Evolutionary conservation across 2,113 vertebrate genomes (phyloP).

Genomic region (Illadopsis cleaveri): DNA sequence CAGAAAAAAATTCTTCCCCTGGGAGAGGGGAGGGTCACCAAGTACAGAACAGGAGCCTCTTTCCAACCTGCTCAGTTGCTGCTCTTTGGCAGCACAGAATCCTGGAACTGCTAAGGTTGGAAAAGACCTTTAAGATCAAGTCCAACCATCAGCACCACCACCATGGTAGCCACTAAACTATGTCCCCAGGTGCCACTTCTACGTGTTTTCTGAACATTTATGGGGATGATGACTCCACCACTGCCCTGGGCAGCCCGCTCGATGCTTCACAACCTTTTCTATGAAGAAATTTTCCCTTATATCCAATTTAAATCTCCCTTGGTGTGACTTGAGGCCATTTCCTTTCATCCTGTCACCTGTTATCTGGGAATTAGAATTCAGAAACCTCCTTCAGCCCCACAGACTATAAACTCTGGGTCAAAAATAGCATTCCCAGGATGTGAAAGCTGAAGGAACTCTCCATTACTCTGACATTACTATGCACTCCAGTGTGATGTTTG

Average conservation of each 20-base stretch:
- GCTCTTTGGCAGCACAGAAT: not conserved
- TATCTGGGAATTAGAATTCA: not conserved
- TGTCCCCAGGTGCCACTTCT: not conserved
- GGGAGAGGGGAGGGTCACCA: not conserved
- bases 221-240: not conserved
- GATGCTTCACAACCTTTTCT: not conserved
- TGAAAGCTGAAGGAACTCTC: not conserved
- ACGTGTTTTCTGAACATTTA: not conserved
- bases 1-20: not conserved
- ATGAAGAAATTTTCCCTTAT: not conserved
- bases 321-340: accelerated
- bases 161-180: not conserved
- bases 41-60: not conserved
- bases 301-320: not conserved
- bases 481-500: too few relatives aligned
- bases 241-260: not conserved
- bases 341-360: not conserved
- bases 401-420: not conserved
- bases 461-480: too few relatives aligned
- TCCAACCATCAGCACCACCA: not conserved
- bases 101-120: not conserved
- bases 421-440: not conserved
- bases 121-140: not conserved
- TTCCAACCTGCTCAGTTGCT: not conserved
- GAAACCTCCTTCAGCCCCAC: not conserved